Evolutionary conservation across 1,140 invertebrate genomes (phyloP).

Genomic region (Trichonephila inaurata): DNA sequence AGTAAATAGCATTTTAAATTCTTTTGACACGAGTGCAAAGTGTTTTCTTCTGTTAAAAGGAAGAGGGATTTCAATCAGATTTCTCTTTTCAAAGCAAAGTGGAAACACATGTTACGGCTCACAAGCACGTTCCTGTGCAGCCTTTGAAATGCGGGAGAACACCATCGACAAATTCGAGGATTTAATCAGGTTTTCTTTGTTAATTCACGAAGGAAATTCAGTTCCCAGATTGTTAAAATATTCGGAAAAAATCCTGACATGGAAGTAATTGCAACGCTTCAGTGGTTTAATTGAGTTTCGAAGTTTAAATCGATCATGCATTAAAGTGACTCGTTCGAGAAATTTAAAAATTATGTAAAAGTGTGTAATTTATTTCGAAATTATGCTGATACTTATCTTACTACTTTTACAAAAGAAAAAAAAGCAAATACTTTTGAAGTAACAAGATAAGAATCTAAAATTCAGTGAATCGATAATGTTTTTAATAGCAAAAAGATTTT

Average conservation of each 20-base stretch:
- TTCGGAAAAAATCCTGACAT: conserved; percentile 40
- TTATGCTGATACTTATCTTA: conserved; percentile 21
- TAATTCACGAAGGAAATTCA: conserved; percentile 25
- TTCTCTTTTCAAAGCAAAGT: conserved; percentile 56
- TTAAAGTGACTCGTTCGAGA: conserved; percentile 47
- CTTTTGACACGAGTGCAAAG: conserved; percentile 52
- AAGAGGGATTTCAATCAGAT: conserved; percentile 1
- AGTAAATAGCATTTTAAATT: conserved; percentile 56
- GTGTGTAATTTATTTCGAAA: conserved; percentile 38
- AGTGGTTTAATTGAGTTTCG: conserved; percentile 69
- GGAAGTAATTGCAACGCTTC: conserved; percentile 43
- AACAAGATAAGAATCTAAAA: not conserved
- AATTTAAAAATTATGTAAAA: conserved; percentile 39
- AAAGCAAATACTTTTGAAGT: not conserved
- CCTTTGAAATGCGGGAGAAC: conserved; percentile 41
- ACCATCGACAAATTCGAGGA: conserved; percentile 28
- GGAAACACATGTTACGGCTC: conserved; percentile 61
- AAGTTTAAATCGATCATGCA: conserved; percentile 65
- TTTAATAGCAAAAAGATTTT: not conserved
- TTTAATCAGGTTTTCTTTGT: conserved; percentile 52
- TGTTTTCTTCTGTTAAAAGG: conserved; percentile 69
- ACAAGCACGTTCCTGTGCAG: conserved; percentile 32
- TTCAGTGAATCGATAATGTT: not conserved
- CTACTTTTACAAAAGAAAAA: not conserved
- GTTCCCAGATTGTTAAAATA: conserved; percentile 33